Conservation (phyloP, 92 coral and sea anemone species). For the Palythoa grandiflora region DNA sequence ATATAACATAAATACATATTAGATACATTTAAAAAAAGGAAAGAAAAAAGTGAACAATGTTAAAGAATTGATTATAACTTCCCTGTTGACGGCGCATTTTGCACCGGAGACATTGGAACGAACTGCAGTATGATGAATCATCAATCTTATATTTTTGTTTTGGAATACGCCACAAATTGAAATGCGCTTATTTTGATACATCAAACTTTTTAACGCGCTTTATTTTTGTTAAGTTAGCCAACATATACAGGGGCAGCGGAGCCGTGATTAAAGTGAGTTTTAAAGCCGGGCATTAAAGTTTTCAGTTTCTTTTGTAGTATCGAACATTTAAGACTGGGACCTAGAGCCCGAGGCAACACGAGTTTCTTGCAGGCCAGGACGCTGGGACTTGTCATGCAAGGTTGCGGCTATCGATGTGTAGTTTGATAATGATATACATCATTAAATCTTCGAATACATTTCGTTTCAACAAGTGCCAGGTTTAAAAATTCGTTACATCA, state of each 20-base stretch:
- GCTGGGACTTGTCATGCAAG: no score
- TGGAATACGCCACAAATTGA: neutral
- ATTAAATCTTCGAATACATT: no score
- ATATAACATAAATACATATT: conserved; percentile 18
- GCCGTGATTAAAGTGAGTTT: neutral
- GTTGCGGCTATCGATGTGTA: no score
- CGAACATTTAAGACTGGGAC: no score
- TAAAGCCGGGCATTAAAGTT: neutral
- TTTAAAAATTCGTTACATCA: no score
- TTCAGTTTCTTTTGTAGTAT: neutral
- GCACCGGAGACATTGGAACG: neutral
- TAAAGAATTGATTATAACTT: conserved; percentile 8
- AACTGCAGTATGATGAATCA: conserved; percentile 37
- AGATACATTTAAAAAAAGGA: neutral
- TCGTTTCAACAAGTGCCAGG: no score
- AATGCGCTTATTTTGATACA: conserved; percentile 16
- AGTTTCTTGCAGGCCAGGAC: no score
- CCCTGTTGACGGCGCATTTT: conserved; percentile 7
- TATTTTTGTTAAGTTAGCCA: conserved; percentile 7
- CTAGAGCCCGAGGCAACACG: no score
- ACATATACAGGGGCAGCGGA: neutral
- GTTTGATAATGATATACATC: no score
- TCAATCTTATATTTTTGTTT: conserved; percentile 23
- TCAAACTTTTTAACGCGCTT: neutral
- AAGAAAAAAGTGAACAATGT: neutral